Evolutionary conservation across 1,140 invertebrate genomes (phyloP), one percentile per base, ranked within the genome.

Genomic region (Aleiodes sp.): DNA sequence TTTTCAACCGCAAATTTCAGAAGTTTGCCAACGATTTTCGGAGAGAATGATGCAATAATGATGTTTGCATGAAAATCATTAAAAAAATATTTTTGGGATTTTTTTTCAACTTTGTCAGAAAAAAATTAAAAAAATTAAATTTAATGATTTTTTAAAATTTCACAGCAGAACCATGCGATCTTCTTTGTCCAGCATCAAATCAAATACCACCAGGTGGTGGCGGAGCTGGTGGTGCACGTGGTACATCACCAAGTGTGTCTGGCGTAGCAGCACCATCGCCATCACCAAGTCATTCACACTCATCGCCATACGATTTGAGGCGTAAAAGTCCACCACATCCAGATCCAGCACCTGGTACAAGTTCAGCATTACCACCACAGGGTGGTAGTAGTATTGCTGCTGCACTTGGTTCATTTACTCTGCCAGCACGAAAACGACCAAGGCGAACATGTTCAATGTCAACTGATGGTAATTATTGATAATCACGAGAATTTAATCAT

Each of bases 221-320:
- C 70, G 79, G 82, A 19, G 80, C 80, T 1, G 78, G 80, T 64
- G 76, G 76, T 28, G 78, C 77, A 37, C 72, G 77, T 68, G 76
- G 74, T 68, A 81, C 83, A 16, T 85, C 84, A 12, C 84, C 86
- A n/a, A 86, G 83, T 72, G 82, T 86, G n/a, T 87, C 83, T 14
- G 83, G 82, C n/a, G 79, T 84, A 7, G 84, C 84, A 35, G 83
- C 88, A 74, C 84, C 84, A 2, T 85, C 80, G 14, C 83, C 83
- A 14, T 85, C 82, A 9, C 86, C 84, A 2, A 83, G 83, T 4
- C 83, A 85, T 59, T 87, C 84, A 71, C 94, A 95, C 82, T 93
- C 94, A 78, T 93, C 93, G 62, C 94, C 94, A 0, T 95, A 96
- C 79, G 94, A 96, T 82, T 86, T 96, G 75, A 88, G 94, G 71